phyloP scores from a whole-genome alignment of 2,113 vertebrate species.

The Sturnus vulgaris region DNA sequence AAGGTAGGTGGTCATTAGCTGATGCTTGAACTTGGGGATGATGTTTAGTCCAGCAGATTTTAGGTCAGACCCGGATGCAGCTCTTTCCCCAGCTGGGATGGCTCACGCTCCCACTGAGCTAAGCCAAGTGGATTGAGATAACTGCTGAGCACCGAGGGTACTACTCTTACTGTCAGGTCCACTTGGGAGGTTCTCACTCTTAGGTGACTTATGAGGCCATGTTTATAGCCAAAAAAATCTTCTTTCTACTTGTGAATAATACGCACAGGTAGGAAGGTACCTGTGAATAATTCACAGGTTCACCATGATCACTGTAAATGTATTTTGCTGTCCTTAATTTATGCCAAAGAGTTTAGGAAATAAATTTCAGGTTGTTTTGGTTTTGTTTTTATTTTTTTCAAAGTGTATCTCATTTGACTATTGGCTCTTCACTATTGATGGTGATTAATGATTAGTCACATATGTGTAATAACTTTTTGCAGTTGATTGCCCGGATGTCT shows the following conservation, averaged over 20 bases:
- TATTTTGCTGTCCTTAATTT: neutral
- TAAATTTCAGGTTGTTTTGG: neutral
- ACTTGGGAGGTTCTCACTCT: neutral
- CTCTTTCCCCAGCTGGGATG: neutral
- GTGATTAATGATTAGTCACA: conserved; percentile 5
- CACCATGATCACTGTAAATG: neutral
- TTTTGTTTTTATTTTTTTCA: neutral
- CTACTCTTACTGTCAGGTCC: neutral
- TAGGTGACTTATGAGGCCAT: neutral
- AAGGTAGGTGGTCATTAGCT: neutral
- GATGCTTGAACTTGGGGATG: neutral
- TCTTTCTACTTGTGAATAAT: neutral
- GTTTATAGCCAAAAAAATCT: neutral
- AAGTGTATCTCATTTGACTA: neutral
- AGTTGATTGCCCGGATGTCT: neutral
- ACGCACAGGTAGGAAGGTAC: neutral
- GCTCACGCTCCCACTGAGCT: neutral
- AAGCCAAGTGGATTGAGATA: neutral
- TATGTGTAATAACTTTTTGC: neutral
- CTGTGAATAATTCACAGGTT: neutral
- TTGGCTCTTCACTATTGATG: neutral
- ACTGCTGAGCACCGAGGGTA: neutral
- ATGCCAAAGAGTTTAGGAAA: neutral
- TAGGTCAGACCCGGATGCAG: neutral
- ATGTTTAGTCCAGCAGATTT: neutral